Percentiles rank a stretch among this genome's conserved stretches.
phyloP scores from a whole-genome alignment of 2,797 vertebrate genomes.

The Bucorvus abyssinicus region DNA sequence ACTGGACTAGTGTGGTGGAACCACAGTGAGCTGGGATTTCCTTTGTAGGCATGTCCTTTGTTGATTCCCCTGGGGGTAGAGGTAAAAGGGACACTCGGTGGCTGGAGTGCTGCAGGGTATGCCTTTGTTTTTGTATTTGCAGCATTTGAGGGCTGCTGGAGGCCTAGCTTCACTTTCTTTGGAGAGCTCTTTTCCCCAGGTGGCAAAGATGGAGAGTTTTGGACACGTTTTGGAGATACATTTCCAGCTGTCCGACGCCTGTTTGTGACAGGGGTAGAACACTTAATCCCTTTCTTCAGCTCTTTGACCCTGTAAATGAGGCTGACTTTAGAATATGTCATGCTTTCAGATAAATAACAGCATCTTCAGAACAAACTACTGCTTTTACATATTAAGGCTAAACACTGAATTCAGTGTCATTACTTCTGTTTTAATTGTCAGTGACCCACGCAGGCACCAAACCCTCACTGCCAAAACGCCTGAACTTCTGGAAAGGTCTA shows the following conservation, averaged over 20 bases:
- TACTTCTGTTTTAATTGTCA: neutral
- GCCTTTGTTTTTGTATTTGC: constrained; percentile 55
- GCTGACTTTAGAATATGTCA: neutral
- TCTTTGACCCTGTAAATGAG: constrained; percentile 86
- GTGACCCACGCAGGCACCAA: neutral
- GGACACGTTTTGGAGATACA: constrained; percentile 74
- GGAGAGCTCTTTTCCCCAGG: constrained; percentile 78
- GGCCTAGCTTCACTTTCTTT: constrained; percentile 82
- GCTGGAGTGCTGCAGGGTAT: constrained; percentile 37
- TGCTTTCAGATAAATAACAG: neutral
- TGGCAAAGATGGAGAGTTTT: constrained; percentile 56
- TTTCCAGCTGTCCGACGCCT: constrained; percentile 53
- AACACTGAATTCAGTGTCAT: neutral
- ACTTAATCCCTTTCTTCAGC: constrained; percentile 79
- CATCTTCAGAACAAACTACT: neutral
- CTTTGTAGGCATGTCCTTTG: constrained; percentile 45
- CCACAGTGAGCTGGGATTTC: constrained; percentile 28
- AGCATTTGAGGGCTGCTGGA: constrained; percentile 49
- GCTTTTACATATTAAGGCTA: neutral
- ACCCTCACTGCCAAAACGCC: neutral
- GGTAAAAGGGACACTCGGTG: constrained; percentile 57
- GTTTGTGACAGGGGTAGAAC: constrained; percentile 23
- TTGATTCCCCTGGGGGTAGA: constrained; percentile 74
- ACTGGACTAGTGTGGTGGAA: constrained; percentile 67
- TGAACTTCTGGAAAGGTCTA: neutral